Base-by-base conservation (phyloP, 2,888 invertebrate genomes). In the Caenorhabditis panamensis region DNA sequence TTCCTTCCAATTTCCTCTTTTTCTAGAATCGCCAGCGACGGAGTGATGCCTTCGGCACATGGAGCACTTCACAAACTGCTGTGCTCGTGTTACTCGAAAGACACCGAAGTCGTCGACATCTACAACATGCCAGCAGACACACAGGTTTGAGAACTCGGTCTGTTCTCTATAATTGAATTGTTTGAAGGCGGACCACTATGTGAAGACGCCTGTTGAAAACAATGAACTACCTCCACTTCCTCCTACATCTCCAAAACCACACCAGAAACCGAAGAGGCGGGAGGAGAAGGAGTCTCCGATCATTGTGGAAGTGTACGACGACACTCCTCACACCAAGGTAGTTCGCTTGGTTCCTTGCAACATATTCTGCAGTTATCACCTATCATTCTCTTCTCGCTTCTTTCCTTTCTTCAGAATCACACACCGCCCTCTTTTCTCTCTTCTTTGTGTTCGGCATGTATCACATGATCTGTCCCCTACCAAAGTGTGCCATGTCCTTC, bases 1-100 rank as follows among this genome's bases (percentile, higher is more conserved):
- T 18, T 58, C 61, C 24, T 18, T 44, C 26, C 44, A 41, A 61
- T 44, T 61, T 61, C 61, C 61, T 24, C 28, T 37, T 47, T 59
- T 58, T 79, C 3, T 64, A 79, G 79, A 54, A 79, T 79, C 75
- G 79, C 79, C 26, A 31, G 36, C n/a, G 73, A 73, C 73, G 79
- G 79, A 75, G 79, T 79, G 61, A 82, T 82, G 82, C 82, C 82
- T 11, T 82, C 82, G 6, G 67, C 82, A 2, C 78, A 82, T 16
- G 75, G 78, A 59, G 69, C 79, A 22, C 68, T 82, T 9, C 78
- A 79, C 47, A 82, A 82, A 67, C 58, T 82, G 1, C 56, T 82
- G 3, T 82, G 82, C 54, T 73, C 73, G 16, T 82, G 82, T 28
- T 82, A 82, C 28, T 76, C 76, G 28, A 77, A 72, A 41, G 59